Conservation (phyloP, 2,113 vertebrate genomes). For the Oreocharis arfaki region DNA sequence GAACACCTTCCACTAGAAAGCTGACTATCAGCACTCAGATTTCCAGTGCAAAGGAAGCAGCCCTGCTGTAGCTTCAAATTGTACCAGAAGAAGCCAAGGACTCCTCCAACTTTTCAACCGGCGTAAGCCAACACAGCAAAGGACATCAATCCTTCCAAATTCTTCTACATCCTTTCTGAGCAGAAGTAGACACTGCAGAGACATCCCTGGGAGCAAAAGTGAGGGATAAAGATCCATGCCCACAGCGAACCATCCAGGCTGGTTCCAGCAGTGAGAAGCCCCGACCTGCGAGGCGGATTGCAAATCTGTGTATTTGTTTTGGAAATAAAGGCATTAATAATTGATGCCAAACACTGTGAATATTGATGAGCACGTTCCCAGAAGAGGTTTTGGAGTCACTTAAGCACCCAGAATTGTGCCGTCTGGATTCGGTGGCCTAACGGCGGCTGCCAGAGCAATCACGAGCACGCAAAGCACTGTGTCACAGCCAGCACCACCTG, state of each 20-base stretch:
- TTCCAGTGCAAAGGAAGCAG: accelerated
- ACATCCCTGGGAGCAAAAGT: not conserved
- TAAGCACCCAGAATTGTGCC: not conserved
- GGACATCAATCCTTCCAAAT: not conserved
- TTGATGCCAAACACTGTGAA: slow-evolving; percentile 14
- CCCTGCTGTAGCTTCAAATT: not conserved
- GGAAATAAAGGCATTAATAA: slow-evolving; percentile 45
- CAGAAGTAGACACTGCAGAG: not conserved
- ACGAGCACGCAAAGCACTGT: not conserved
- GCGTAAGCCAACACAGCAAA: not conserved
- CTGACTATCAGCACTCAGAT: not conserved
- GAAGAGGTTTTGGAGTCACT: slow-evolving; percentile 31
- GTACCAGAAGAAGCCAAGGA: not conserved
- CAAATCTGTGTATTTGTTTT: slow-evolving; percentile 49
- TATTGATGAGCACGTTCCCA: not conserved
- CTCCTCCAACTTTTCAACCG: not conserved
- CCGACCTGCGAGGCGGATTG: not conserved
- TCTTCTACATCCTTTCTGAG: not conserved
- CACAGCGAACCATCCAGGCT: not conserved
- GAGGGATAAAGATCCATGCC: not conserved
- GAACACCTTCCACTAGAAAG: not conserved
- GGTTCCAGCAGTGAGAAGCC: not conserved
- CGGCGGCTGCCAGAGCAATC: not conserved
- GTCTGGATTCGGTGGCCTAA: not conserved
- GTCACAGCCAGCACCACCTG: not conserved